A percentile compares a stretch with the other conserved stretches of the same genome.
Evolutionary conservation across 2,888 invertebrate species (phyloP).

Genomic region (Dusona sp.): DNA sequence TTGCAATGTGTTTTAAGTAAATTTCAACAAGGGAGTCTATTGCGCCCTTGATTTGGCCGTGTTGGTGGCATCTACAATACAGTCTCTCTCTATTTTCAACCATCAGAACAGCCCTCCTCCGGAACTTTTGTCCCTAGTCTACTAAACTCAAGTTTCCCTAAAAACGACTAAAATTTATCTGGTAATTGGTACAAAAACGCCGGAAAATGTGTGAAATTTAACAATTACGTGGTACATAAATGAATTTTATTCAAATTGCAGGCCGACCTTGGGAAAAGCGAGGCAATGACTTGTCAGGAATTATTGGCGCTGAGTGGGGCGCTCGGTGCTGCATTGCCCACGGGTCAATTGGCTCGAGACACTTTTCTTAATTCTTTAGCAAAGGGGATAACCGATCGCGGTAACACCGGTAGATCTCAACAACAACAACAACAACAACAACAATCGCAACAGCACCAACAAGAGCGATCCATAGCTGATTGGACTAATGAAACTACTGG

Average conservation of each 20-base stretch:
- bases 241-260: slow-evolving; percentile 67
- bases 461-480: slow-evolving; percentile 77
- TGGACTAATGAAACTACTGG: slow-evolving; percentile 73
- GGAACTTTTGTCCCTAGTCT: too few species aligned
- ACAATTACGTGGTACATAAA: too few species aligned
- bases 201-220: too few species aligned
- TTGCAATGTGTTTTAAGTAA: too few species aligned
- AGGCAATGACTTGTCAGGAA: slow-evolving; percentile 94
- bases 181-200: too few species aligned
- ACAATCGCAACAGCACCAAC: slow-evolving; percentile 53
- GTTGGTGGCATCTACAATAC: too few species aligned
- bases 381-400: slow-evolving; percentile 85
- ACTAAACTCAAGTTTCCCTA: too few species aligned
- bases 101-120: too few species aligned
- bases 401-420: slow-evolving; percentile 38
- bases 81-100: too few species aligned
- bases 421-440: slow-evolving; percentile 42
- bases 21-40: too few species aligned
- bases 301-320: slow-evolving; percentile 96
- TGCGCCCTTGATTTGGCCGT: too few species aligned
- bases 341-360: slow-evolving; percentile 93
- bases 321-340: slow-evolving; percentile 95
- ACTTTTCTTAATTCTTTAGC: slow-evolving; percentile 93
- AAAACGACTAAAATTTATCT: too few species aligned
- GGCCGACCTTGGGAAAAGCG: slow-evolving; percentile 87